Percentiles rank a stretch among this genome's conserved stretches.
These are phyloP conservation scores for Leiothrix lutea DNA, from an alignment of 2,113 vertebrate genomes.

Conservation along the genomic window DNA sequence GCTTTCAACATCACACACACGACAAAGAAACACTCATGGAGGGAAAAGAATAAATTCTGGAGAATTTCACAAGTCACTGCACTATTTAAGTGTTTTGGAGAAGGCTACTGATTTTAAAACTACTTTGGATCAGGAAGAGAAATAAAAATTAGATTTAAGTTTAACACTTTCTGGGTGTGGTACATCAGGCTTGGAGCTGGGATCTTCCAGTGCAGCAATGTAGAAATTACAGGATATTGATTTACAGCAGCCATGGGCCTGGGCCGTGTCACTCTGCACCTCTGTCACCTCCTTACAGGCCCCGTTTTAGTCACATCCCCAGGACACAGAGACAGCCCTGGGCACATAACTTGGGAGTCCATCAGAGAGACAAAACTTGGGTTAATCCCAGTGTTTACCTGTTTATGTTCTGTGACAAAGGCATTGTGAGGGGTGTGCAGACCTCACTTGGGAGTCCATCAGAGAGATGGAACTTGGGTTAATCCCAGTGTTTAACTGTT, in stretches of 20 bases:
- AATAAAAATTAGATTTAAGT: background rate
- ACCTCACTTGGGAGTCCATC: background rate
- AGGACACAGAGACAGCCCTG: background rate
- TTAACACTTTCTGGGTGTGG: background rate
- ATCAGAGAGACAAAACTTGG: background rate
- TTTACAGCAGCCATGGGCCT: background rate
- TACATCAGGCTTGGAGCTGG: background rate
- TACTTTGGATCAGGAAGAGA: background rate
- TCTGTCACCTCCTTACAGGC: background rate
- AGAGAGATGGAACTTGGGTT: background rate
- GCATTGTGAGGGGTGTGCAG: no score
- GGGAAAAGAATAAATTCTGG: background rate
- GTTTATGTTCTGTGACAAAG: background rate
- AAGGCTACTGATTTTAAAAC: background rate
- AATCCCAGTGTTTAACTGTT: background rate
- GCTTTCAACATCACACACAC: fast-evolving
- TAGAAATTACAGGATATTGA: background rate
- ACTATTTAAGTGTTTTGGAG: background rate
- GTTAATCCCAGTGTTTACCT: background rate
- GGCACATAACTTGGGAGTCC: background rate
- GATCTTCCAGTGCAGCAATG: background rate
- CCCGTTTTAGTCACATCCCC: background rate
- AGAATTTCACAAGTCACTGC: background rate
- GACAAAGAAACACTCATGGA: background rate
- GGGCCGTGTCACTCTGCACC: background rate